These are phyloP conservation scores for Rousettus madagascariensis DNA, from an alignment of 2,797 vertebrate species.

Conservation along the genomic window DNA sequence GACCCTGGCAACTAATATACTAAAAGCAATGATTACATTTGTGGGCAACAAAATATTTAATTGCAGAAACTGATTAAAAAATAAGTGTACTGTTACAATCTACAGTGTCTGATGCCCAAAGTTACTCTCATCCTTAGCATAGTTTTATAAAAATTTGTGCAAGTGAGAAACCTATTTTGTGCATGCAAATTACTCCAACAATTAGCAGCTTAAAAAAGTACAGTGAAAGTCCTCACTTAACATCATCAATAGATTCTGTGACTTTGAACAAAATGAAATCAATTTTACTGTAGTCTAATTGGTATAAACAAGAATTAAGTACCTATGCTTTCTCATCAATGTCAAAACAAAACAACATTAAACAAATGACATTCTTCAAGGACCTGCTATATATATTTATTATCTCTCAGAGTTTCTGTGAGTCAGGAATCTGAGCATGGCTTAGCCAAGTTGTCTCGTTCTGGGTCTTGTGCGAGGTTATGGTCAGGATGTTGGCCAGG, in stretches of 20 bases:
- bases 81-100: not conserved
- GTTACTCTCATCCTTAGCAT: not conserved
- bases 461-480: not conserved
- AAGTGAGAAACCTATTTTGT: not conserved
- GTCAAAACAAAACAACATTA: not conserved
- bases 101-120: not conserved
- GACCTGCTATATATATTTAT: not conserved
- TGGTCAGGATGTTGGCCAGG: not conserved
- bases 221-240: not conserved
- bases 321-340: not conserved
- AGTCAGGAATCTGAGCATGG: not conserved
- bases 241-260: not conserved
- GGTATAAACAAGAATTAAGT: too few species aligned
- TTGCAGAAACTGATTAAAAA: not conserved
- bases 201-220: not conserved
- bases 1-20: not conserved
- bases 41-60: not conserved
- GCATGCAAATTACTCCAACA: not conserved
- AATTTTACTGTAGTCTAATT: too few species aligned
- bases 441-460: not conserved
- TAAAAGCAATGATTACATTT: not conserved
- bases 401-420: not conserved
- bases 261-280: not conserved
- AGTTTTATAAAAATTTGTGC: not conserved
- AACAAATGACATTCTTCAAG: not conserved